Conservation (phyloP, 2,797 vertebrate genomes). For the Momotus momota region DNA sequence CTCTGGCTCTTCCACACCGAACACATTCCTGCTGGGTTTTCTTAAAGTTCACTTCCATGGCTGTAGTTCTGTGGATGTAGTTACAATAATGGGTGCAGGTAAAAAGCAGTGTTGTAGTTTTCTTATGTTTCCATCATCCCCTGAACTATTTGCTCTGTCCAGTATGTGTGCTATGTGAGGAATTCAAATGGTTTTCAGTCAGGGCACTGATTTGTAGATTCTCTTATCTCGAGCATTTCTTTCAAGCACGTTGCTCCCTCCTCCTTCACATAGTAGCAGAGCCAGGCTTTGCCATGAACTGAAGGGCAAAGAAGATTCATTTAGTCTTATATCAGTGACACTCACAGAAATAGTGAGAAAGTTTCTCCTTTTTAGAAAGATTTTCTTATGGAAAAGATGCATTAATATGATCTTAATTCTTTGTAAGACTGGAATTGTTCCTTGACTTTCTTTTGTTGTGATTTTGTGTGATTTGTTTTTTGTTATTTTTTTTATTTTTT, state of each 20-base stretch:
- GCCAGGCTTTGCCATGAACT: not conserved
- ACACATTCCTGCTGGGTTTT: not conserved
- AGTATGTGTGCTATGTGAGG: constrained; percentile 2
- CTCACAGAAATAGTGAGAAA: not conserved
- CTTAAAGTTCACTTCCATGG: not conserved
- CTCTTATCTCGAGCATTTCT: constrained; percentile 14
- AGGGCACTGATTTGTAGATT: not conserved
- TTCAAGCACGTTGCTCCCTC: not conserved
- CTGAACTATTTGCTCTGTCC: not conserved
- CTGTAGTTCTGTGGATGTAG: not conserved
- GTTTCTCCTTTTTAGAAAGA: not conserved
- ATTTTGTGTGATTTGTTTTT: no score
- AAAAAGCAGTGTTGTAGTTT: not conserved
- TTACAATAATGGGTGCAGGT: not conserved
- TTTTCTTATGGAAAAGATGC: not conserved
- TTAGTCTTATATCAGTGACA: not conserved
- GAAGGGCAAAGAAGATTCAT: not conserved
- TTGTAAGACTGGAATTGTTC: not conserved
- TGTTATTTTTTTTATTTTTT: not conserved
- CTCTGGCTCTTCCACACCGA: not conserved
- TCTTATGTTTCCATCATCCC: not conserved
- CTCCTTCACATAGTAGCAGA: not conserved
- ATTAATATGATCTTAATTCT: not conserved
- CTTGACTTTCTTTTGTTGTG: not conserved
- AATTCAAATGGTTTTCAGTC: constrained; percentile 1